Evolutionary conservation across 1,140 invertebrate genomes (phyloP).

Genomic region (Neuroterus valhalla): DNA sequence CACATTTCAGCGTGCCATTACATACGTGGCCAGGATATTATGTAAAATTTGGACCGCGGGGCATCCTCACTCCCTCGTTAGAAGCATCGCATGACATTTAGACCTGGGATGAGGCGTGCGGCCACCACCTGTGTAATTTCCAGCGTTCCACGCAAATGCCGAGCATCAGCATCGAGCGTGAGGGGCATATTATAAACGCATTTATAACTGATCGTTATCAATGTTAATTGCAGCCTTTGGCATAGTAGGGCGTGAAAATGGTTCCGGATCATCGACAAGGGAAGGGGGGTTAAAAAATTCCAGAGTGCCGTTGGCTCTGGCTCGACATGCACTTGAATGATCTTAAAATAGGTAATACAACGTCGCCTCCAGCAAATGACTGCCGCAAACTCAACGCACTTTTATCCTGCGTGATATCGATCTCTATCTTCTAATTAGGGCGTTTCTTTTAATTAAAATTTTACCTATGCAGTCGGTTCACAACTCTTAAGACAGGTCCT

Average conservation of each 20-base stretch:
- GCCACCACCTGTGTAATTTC: conserved; percentile 43
- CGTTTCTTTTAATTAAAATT: conserved; percentile 64
- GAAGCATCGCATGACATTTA: conserved; percentile 40
- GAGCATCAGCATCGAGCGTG: conserved; percentile 39
- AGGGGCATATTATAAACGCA: conserved; percentile 56
- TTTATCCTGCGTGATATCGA: conserved; percentile 36
- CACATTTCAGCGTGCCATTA: conserved; percentile 46
- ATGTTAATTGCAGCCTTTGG: conserved; percentile 55
- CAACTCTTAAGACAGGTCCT: conserved; percentile 23
- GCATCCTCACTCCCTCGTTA: conserved; percentile 40
- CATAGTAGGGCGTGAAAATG: conserved; percentile 24
- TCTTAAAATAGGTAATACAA: conserved; percentile 11
- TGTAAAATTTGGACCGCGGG: conserved; percentile 47
- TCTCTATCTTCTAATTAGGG: conserved; percentile 60
- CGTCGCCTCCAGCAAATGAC: not conserved
- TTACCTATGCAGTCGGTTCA: conserved; percentile 45
- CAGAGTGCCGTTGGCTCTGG: not conserved
- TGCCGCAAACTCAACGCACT: not conserved
- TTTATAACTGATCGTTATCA: conserved; percentile 56
- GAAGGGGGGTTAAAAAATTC: conserved; percentile 25
- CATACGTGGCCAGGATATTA: conserved; percentile 44
- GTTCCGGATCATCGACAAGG: conserved; percentile 25
- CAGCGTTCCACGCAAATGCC: conserved; percentile 44
- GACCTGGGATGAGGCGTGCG: conserved; percentile 31
- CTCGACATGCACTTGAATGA: not conserved